Conservation (phyloP, 2,113 vertebrate genomes). For the Corydoras sp. region DNA sequence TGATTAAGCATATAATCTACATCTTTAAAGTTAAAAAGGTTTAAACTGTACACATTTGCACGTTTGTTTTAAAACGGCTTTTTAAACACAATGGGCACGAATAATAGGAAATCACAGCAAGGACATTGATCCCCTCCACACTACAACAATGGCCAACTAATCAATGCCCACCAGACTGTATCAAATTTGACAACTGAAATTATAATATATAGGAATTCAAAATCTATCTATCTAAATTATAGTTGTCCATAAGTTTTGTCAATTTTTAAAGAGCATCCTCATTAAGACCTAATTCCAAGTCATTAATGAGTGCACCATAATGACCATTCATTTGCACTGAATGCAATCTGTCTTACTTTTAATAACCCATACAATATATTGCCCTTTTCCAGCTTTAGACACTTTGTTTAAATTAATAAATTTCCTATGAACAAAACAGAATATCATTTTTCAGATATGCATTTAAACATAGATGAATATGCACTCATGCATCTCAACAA, state of each 20-base stretch:
- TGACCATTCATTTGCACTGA: not conserved
- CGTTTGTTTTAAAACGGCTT: constrained; percentile 7
- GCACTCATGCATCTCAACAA: too few species aligned
- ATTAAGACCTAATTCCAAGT: constrained; percentile 2
- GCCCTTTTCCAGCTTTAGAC: constrained; percentile 1
- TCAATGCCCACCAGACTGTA: constrained; percentile 26
- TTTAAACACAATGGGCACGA: constrained; percentile 9
- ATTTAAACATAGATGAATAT: too few species aligned
- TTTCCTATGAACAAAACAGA: not conserved
- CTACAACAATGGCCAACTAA: constrained; percentile 7
- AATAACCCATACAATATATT: constrained; percentile 18
- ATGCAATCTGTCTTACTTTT: constrained; percentile 11
- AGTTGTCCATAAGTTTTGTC: not conserved
- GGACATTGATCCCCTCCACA: constrained; percentile 20
- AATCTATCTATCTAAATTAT: not conserved
- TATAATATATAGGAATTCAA: not conserved
- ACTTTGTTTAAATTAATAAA: not conserved
- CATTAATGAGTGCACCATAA: constrained; percentile 12
- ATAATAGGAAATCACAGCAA: constrained; percentile 19
- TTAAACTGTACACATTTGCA: not conserved
- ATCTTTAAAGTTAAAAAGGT: too few species aligned
- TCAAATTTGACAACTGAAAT: constrained; percentile 15
- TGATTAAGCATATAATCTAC: not conserved
- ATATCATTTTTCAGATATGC: too few species aligned
- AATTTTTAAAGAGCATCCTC: not conserved